A percentile compares a stretch with the other conserved stretches of the same genome.
These are phyloP conservation scores for Drosophila eohydei DNA, from an alignment of 2,888 invertebrate species.

Conservation along the genomic window DNA sequence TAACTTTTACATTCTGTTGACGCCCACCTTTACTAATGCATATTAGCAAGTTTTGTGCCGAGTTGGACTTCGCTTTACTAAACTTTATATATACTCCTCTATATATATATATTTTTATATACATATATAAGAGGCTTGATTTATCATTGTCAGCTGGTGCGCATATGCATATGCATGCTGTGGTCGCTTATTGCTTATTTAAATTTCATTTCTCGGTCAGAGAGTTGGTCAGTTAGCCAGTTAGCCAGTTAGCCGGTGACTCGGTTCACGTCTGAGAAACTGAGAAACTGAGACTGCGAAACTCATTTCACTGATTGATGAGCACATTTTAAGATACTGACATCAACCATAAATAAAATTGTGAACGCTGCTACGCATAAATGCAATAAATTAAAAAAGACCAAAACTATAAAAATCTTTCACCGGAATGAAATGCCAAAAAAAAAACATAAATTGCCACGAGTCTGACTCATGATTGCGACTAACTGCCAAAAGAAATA, in stretches of 20 bases:
- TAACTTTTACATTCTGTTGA: slow-evolving; percentile 52
- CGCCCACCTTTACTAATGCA: slow-evolving; percentile 54
- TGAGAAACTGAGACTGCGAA: slow-evolving; percentile 33
- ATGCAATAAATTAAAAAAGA: slow-evolving; percentile 67
- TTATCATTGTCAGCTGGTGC: slow-evolving; percentile 68
- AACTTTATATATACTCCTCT: slow-evolving; percentile 2
- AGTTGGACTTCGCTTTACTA: neutral
- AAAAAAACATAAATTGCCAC: neutral
- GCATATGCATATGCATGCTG: slow-evolving; percentile 62
- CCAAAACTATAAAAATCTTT: slow-evolving; percentile 63
- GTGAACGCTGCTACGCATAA: slow-evolving; percentile 65
- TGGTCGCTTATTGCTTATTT: slow-evolving; percentile 56
- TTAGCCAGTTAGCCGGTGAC: slow-evolving; percentile 35
- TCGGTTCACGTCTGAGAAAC: slow-evolving; percentile 34
- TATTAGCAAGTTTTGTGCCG: slow-evolving; percentile 18
- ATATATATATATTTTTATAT: slow-evolving; percentile 23
- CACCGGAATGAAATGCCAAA: slow-evolving; percentile 48
- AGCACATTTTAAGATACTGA: slow-evolving; percentile 64
- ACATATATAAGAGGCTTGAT: slow-evolving; percentile 46
- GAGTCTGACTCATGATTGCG: slow-evolving; percentile 53
- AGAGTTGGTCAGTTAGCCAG: slow-evolving; percentile 38
- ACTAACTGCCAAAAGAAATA: slow-evolving; percentile 22
- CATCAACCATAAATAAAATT: slow-evolving; percentile 68
- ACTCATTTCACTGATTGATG: slow-evolving; percentile 77
- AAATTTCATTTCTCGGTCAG: slow-evolving; percentile 67